Evolutionary conservation across 2,797 vertebrate species (phyloP).

Genomic region (Micropoecilia bifurca): DNA sequence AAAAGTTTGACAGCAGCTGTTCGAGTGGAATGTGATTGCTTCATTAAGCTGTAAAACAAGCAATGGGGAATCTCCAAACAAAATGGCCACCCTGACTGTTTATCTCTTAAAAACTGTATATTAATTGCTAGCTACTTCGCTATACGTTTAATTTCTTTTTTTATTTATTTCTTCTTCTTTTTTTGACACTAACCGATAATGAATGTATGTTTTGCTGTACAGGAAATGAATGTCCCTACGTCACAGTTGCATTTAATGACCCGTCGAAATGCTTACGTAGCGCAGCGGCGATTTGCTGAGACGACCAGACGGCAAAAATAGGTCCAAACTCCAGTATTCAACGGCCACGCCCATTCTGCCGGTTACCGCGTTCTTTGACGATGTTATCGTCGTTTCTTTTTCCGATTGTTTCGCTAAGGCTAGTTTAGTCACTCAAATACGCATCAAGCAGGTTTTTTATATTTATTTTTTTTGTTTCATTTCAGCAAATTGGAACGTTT

Average conservation of each 20-base stretch:
- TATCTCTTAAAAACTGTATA: conserved; percentile 74
- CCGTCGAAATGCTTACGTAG: conserved; percentile 43
- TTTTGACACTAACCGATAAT: conserved; percentile 84
- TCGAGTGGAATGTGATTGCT: conserved; percentile 57
- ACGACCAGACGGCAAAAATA: conserved; percentile 51
- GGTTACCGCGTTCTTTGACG: conserved; percentile 21
- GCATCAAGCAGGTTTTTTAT: conserved; percentile 43
- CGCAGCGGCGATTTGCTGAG: conserved; percentile 54
- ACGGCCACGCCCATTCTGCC: conserved; percentile 41
- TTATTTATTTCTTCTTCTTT: no score
- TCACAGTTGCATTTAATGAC: conserved; percentile 76
- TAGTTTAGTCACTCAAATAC: conserved; percentile 46
- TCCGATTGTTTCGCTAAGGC: conserved; percentile 33
- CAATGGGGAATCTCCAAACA: conserved; percentile 53
- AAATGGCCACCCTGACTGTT: conserved; percentile 75
- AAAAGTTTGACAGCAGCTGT: conserved; percentile 55
- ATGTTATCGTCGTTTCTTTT: conserved; percentile 7
- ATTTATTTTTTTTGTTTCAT: conserved; percentile 3
- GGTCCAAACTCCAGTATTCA: conserved; percentile 46
- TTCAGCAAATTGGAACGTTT: conserved; percentile 53
- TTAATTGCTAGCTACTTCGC: conserved; percentile 76
- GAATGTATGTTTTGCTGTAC: conserved; percentile 87
- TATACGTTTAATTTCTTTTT: conserved; percentile 64
- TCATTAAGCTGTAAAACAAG: conserved; percentile 58
- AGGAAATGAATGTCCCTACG: conserved; percentile 81